Evolutionary conservation across 2,797 vertebrate species (phyloP).

Genomic region (Zalophus californianus): DNA sequence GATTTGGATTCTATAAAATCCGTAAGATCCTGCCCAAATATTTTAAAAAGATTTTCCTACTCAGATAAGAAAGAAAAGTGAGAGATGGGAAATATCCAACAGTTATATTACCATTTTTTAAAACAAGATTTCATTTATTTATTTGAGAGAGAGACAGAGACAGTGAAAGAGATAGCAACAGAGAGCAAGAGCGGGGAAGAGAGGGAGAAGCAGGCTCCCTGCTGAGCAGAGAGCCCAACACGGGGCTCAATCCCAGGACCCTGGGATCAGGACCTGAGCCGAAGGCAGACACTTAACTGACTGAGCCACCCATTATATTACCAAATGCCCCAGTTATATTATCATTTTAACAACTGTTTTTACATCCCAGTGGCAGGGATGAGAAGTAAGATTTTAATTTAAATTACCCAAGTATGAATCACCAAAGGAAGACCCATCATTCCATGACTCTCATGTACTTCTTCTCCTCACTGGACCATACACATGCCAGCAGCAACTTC

Average conservation of each 20-base stretch:
- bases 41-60: conserved; percentile 33
- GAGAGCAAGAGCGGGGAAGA: not conserved
- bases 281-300: not conserved
- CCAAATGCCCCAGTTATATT: not conserved
- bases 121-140: not conserved
- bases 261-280: no score
- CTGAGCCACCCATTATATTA: not conserved
- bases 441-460: not conserved
- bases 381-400: conserved; percentile 12
- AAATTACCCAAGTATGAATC: not conserved
- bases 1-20: not conserved
- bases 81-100: not conserved
- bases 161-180: not conserved
- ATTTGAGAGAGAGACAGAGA: not conserved
- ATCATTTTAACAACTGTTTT: not conserved
- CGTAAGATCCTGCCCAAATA: not conserved
- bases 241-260: not conserved
- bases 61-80: conserved; percentile 17
- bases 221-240: not conserved
- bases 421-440: not conserved
- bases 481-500: not conserved
- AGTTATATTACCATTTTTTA: not conserved
- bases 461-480: not conserved
- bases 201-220: not conserved
- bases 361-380: not conserved